A percentile compares a stretch with the other conserved stretches of the same genome.
These are phyloP conservation scores for Grantiella picta DNA, from an alignment of 2,113 vertebrate species.

Conservation along the genomic window DNA sequence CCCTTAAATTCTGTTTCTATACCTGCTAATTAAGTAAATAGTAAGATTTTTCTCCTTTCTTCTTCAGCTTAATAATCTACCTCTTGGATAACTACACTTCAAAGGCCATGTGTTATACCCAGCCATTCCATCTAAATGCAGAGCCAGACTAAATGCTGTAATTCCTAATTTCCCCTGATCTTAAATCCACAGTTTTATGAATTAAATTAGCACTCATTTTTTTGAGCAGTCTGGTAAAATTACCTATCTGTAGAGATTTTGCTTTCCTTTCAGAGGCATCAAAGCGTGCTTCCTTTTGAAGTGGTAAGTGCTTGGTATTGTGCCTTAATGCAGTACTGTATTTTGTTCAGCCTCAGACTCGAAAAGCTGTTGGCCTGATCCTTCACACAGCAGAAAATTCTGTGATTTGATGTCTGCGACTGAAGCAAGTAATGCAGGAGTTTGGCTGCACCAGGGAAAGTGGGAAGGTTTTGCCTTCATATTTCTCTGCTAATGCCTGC, in stretches of 20 bases:
- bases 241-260: neutral
- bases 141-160: neutral
- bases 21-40: neutral
- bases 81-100: neutral
- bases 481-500: neutral
- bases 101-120: neutral
- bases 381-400: neutral
- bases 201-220: neutral
- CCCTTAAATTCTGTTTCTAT: neutral
- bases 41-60: neutral
- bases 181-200: neutral
- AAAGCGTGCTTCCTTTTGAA: slow-evolving; percentile 18
- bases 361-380: neutral
- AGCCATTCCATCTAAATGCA: neutral
- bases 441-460: neutral
- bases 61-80: neutral
- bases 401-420: neutral
- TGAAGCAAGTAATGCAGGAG: neutral
- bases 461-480: neutral
- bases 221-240: neutral
- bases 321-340: slow-evolving; percentile 23
- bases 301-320: neutral
- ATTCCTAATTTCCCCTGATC: slow-evolving; percentile 18
- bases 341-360: neutral
- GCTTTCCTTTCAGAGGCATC: slow-evolving; percentile 15